Conservation (phyloP, 2,797 vertebrate genomes). For the Natrix natrix region DNA sequence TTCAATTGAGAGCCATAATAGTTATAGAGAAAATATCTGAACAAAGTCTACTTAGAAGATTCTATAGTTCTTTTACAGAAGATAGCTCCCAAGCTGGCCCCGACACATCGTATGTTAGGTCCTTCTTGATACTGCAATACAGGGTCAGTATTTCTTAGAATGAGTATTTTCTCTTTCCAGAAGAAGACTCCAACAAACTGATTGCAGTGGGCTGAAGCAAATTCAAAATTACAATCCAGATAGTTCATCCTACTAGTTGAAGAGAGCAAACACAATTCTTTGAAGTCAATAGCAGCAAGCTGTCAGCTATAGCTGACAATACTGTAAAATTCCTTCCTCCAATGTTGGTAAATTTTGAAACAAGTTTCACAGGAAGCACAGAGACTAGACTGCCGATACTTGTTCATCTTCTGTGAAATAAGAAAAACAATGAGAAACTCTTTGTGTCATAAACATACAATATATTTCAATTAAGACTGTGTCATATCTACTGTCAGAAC, state of each 20-base stretch:
- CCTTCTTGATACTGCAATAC: constrained; percentile 23
- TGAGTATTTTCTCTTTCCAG: constrained; percentile 1
- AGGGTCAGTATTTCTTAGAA: constrained; percentile 37
- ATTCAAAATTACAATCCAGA: constrained; percentile 35
- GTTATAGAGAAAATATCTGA: constrained; percentile 59
- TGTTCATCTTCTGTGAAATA: constrained; percentile 87
- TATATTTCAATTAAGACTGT: not conserved
- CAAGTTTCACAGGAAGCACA: not conserved
- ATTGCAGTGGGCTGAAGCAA: constrained; percentile 24
- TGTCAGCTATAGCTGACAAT: constrained; percentile 44
- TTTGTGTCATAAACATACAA: accelerated
- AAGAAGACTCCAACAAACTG: constrained; percentile 25
- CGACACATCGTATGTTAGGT: constrained; percentile 10
- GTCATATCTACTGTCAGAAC: not conserved
- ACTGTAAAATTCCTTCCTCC: constrained; percentile 31
- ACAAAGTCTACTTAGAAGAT: constrained; percentile 47
- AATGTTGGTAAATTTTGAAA: constrained; percentile 21
- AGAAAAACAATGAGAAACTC: constrained; percentile 4
- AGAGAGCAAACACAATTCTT: constrained; percentile 5
- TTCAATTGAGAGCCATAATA: constrained; percentile 26
- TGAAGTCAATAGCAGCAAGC: constrained; percentile 61
- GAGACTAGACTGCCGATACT: constrained; percentile 87
- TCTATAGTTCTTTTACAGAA: constrained; percentile 34
- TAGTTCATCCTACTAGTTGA: constrained; percentile 8
- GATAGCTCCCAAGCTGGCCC: constrained; percentile 52